A percentile compares a stretch with the other conserved stretches of the same genome.
Conservation (phyloP, 1,140 invertebrate species). For the Akabosia matsudoensis region DNA sequence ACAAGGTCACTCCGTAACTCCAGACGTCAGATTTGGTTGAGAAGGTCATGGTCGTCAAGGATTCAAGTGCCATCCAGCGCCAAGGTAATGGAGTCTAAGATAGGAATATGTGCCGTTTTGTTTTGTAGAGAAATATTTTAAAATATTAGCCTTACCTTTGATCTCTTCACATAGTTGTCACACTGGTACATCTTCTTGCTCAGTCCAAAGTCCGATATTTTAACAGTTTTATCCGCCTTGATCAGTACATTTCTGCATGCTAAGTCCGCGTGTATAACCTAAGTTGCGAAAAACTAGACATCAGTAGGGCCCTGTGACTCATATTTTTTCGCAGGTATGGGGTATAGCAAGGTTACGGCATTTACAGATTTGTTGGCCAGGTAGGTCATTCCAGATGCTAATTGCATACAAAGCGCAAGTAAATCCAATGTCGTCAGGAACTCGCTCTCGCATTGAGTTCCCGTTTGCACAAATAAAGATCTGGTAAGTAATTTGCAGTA, state of each 20-base stretch:
- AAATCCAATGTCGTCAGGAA: neutral
- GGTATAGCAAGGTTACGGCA: neutral
- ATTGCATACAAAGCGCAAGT: neutral
- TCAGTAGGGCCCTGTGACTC: neutral
- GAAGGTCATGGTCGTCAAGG: slow-evolving; percentile 66
- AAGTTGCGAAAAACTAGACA: neutral
- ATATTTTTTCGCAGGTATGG: neutral
- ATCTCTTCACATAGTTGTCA: slow-evolving; percentile 73
- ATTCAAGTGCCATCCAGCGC: slow-evolving; percentile 48
- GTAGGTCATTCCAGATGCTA: slow-evolving; percentile 19
- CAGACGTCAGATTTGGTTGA: slow-evolving; percentile 76
- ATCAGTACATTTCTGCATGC: slow-evolving; percentile 78
- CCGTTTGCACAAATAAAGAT: no score
- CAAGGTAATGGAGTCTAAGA: slow-evolving; percentile 26
- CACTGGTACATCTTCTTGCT: slow-evolving; percentile 77
- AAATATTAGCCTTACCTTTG: slow-evolving; percentile 54
- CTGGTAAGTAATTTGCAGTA: no score
- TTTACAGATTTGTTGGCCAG: neutral
- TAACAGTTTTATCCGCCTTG: slow-evolving; percentile 68
- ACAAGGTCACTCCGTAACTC: slow-evolving; percentile 74
- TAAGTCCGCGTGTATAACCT: slow-evolving; percentile 78
- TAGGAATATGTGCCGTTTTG: neutral
- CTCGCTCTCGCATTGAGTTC: no score
- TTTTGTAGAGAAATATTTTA: neutral
- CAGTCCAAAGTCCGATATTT: slow-evolving; percentile 82